Percentiles rank a stretch among this genome's conserved stretches.
These are phyloP conservation scores for Gonatopus flavifemur DNA, from an alignment of 1,140 invertebrate species.

Conservation along the genomic window DNA sequence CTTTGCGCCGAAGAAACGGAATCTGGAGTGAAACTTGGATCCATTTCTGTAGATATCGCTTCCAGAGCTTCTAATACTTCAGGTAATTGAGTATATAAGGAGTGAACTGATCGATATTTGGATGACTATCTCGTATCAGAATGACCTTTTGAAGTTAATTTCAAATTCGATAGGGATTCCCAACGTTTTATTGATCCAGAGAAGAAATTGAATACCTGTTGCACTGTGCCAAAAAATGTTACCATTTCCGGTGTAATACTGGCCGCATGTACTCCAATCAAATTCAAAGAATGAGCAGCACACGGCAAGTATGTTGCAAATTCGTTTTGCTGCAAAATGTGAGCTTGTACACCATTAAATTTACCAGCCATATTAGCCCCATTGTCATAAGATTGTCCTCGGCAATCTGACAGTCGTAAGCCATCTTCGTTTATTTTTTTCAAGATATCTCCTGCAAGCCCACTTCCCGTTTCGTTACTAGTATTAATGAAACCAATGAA, in stretches of 20 bases:
- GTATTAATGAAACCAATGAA: constrained; percentile 23
- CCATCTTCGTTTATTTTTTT: constrained; percentile 14
- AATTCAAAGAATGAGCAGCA: constrained; percentile 26
- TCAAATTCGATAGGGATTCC: constrained; percentile 16
- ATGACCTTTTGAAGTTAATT: constrained; percentile 23
- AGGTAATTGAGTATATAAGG: too few species aligned
- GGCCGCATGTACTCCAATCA: constrained; percentile 9
- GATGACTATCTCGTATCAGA: too few species aligned
- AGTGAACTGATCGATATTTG: too few species aligned
- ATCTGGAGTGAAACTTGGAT: too few species aligned
- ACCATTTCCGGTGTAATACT: constrained; percentile 4
- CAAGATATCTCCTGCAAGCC: constrained; percentile 20
- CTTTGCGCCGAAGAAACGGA: constrained; percentile 14
- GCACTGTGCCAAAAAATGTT: constrained; percentile 28
- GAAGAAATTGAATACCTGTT: constrained; percentile 16
- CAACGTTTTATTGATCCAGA: constrained; percentile 17
- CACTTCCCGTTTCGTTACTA: constrained; percentile 14
- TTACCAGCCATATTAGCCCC: constrained; percentile 40
- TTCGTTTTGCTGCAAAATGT: constrained; percentile 25
- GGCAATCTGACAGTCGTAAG: constrained; percentile 19
- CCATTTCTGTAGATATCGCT: too few species aligned
- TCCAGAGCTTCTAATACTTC: too few species aligned
- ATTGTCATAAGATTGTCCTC: constrained; percentile 48
- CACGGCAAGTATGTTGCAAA: constrained; percentile 26
- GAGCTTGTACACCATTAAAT: neutral